Evolutionary conservation across 2,113 vertebrate genomes (phyloP), one percentile per base, ranked within the genome.

Genomic region (Tragelaphus strepsiceros): DNA sequence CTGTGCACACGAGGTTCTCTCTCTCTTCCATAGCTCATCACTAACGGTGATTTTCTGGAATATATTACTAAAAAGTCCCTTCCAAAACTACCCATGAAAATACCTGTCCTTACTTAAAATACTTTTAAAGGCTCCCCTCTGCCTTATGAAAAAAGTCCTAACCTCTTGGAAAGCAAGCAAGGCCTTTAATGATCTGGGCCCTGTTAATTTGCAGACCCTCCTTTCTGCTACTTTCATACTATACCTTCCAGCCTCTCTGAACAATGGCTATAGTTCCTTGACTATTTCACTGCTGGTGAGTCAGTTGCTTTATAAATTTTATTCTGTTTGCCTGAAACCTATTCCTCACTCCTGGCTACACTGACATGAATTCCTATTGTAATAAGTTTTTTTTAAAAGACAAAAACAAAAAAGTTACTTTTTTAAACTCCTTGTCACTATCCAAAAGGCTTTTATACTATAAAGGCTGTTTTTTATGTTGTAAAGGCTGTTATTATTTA

Each of bases 121-220:
- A 85, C 22, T 15, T 85, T 58, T 28, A 86, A 67, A 92, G 62
- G 6, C 3, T 85, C 2, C 32, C 5, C 5, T 64, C 53, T 95
- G 28, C 11, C 17, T 89, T 74, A 95, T 51, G 39, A 88, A 94
- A 89, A 56, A 59, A 74, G 30, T 15, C 43, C 74, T 86, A 32
- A 96, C 39, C 56, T 96, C 35, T 53, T 95, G 64, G 78, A 21
- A 46, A 95, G 67, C 81, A 93, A 90, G 77, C 16, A 89, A 94
- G 56, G 28, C 5, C 46, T 74, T 93, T 71, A 62, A 30, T 19
- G 6, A 82, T n/a, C 17, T 46, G 46, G 22, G 12, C 12, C 4
- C 26, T 67, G 28, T 26, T 77, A 32, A 62, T 54, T 11, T 71
- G 56, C 32, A 0, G 67, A 1, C 3, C 19, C 54, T 19, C 62